A percentile compares a stretch with the other conserved stretches of the same genome.
Conservation (phyloP, 2,888 invertebrate genomes). For the Spatulosminthurus flaviceps region DNA sequence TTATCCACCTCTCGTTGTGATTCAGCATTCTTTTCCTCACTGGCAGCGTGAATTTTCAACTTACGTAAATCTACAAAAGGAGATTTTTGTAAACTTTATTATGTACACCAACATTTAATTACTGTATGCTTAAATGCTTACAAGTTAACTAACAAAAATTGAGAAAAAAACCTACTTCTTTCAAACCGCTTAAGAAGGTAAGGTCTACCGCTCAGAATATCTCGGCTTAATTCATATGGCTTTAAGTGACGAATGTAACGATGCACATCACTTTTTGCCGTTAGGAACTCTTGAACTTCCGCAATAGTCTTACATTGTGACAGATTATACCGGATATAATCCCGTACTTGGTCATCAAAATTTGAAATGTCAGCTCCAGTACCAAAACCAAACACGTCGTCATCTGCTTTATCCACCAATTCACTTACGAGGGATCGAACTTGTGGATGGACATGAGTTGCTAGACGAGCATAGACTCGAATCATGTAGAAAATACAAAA, state of each 20-base stretch:
- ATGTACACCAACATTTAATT: no score
- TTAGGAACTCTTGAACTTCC: constrained; percentile 31
- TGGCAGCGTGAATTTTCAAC: not conserved
- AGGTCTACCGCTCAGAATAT: constrained; percentile 28
- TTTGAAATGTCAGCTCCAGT: not conserved
- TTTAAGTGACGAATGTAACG: constrained; percentile 26
- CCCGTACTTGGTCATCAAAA: constrained; percentile 27
- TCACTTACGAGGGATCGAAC: constrained; percentile 23
- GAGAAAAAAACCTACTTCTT: not conserved
- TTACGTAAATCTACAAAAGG: not conserved
- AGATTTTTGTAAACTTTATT: no score
- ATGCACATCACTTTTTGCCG: not conserved
- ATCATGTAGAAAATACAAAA: constrained; percentile 5
- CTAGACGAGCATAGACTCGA: constrained; percentile 16
- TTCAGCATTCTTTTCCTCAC: not conserved
- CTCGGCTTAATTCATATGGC: not conserved
- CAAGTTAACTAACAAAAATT: no score
- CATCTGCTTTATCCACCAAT: constrained; percentile 26
- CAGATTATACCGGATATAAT: not conserved
- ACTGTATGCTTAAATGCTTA: no score
- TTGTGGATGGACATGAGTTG: constrained; percentile 21
- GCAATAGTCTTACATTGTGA: not conserved
- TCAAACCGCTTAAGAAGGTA: constrained; percentile 7
- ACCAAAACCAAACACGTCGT: constrained; percentile 27
- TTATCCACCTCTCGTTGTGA: not conserved